phyloP scores from a whole-genome alignment of 2,888 invertebrate genomes.

The Epinotia demarniana region DNA sequence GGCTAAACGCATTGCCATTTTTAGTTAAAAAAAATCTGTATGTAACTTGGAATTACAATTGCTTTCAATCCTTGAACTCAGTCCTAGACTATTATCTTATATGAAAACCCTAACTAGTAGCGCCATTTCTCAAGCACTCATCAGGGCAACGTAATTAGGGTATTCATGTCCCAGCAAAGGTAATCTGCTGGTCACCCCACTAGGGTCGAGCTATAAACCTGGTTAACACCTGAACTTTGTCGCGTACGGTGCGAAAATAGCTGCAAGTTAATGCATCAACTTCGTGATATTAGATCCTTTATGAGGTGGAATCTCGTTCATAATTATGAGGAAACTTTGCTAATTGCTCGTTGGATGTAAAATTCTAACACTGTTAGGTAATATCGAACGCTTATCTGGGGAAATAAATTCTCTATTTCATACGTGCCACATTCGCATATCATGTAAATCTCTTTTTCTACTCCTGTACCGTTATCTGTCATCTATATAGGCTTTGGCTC shows the following conservation, averaged over 20 bases:
- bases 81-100: background rate
- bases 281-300: conserved; percentile 41
- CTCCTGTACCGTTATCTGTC: too few relatives aligned
- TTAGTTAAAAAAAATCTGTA: too few relatives aligned
- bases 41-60: background rate
- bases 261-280: conserved; percentile 41
- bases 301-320: conserved; percentile 32
- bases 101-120: conserved; percentile 2
- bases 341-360: conserved; percentile 27
- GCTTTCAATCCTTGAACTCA: background rate
- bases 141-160: conserved; percentile 8
- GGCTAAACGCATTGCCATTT: background rate
- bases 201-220: conserved; percentile 45
- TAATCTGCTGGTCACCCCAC: conserved; percentile 36
- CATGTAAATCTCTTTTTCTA: too few relatives aligned
- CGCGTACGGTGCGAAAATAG: conserved; percentile 44
- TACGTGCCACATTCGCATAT: too few relatives aligned
- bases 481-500: too few relatives aligned
- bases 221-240: conserved; percentile 48
- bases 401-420: background rate
- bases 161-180: conserved; percentile 21
- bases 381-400: conserved; percentile 2
- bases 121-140: background rate
- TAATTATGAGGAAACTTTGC: conserved; percentile 38
- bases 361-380: conserved; percentile 17